Conservation (phyloP, 1,140 invertebrate species). For the Xylocopa sonorina region DNA sequence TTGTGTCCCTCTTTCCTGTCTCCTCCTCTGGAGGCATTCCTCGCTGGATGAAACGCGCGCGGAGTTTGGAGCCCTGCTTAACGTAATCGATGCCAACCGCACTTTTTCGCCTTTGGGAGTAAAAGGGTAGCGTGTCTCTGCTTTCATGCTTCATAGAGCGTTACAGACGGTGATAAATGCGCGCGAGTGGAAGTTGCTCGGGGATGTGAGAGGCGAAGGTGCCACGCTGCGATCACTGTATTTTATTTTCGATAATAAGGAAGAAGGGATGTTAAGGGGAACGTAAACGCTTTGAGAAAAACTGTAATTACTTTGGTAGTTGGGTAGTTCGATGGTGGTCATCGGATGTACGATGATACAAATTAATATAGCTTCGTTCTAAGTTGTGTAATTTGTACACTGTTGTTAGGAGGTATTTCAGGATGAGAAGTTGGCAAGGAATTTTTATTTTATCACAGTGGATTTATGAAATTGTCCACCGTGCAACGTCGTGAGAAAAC, state of each 20-base stretch:
- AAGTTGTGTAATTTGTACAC: too few relatives aligned
- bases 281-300: neutral
- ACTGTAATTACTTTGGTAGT: too few relatives aligned
- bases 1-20: neutral
- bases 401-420: too few relatives aligned
- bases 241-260: neutral
- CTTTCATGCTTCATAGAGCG: neutral
- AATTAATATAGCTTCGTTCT: too few relatives aligned
- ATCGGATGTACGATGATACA: too few relatives aligned
- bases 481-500: slow-evolving; percentile 1
- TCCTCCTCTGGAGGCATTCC: too few relatives aligned
- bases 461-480: slow-evolving; percentile 17
- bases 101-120: neutral
- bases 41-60: too few relatives aligned
- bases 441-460: too few relatives aligned
- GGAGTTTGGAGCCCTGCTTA: too few relatives aligned
- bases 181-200: neutral
- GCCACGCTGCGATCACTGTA: neutral
- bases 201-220: neutral
- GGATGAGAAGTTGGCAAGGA: too few relatives aligned
- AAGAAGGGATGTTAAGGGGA: neutral
- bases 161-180: neutral
- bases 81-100: neutral
- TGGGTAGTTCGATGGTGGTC: too few relatives aligned
- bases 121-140: neutral